Evolutionary conservation across 2,888 invertebrate genomes (phyloP), one percentile per base, ranked within the genome.

Genomic region (Mythimna lalbum): DNA sequence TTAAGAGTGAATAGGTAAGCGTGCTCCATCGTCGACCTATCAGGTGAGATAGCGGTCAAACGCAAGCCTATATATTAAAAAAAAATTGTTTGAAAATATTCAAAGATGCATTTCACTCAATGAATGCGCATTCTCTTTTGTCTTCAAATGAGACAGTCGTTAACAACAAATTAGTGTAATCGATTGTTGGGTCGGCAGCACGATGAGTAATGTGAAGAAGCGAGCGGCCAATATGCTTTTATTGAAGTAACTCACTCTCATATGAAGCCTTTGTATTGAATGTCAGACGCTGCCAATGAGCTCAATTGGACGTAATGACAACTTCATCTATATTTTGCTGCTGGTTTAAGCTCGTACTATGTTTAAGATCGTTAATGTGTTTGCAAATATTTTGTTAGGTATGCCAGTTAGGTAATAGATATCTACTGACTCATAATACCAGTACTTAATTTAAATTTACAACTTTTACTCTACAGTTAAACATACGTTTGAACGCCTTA

Each of bases 281-380:
- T 21, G 69, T 36, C 63, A 63, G 59, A 56, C 60, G 47, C 10
- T 63, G 66, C 55, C 65, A 77, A 77, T 76, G 72, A 36, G 72
- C 52, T 53, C 62, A 52, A 76, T 77, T 66, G 72, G 63, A n/a
- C 47, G 50, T 60, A 64, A 70, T 76, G 69, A 63, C 55, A 53
- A 49, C 36, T 63, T 63, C 43, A 75, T 75, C 63, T 53, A 63
- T 50, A 50, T 31, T 68, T 61, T 21, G 47, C 43, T 43, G 5
- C 17, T 55, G 43, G 39, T 59, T 47, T 12, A 6, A 21, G 36
- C 12, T 57, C 21, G 59, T 5, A 12, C 14, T 23, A 39, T 56
- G 56, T 17, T 57, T 33, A 53, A 59, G 9, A 53, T 47, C 23
- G 36, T 2, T 59, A 2, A 59, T 63, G 59, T 53, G 21, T 31